phyloP scores from a whole-genome alignment of 2,888 invertebrate species.

The Acleris holmiana region DNA sequence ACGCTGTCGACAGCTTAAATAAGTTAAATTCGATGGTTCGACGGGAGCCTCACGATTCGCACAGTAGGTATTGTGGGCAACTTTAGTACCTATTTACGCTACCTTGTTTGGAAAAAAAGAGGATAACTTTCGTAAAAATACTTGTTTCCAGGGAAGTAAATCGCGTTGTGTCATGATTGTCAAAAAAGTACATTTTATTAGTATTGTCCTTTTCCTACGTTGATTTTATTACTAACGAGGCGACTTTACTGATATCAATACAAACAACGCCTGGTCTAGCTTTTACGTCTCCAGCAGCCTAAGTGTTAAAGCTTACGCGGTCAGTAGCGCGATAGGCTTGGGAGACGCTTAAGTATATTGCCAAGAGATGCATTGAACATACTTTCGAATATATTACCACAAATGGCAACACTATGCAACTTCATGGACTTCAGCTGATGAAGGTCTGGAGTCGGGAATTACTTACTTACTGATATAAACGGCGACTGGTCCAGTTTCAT shows the following conservation, averaged over 20 bases:
- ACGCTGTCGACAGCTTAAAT: slow-evolving; percentile 57
- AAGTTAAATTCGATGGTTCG: slow-evolving; percentile 57
- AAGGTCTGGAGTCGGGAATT: too few relatives aligned
- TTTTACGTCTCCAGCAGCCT: too few relatives aligned
- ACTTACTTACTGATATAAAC: slow-evolving; percentile 91
- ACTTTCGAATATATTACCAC: slow-evolving; percentile 38
- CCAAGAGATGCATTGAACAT: slow-evolving; percentile 86
- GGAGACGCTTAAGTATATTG: slow-evolving; percentile 97
- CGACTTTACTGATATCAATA: too few relatives aligned
- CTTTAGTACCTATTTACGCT: slow-evolving; percentile 57
- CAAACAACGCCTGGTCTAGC: too few relatives aligned
- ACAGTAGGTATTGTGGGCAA: slow-evolving; percentile 60
- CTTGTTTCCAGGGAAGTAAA: slow-evolving; percentile 5
- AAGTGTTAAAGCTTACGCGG: too few relatives aligned
- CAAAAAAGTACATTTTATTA: neutral
- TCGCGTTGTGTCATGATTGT: slow-evolving; percentile 11
- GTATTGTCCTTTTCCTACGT: too few relatives aligned
- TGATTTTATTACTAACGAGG: too few relatives aligned
- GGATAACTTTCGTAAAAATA: slow-evolving; percentile 33
- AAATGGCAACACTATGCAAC: too few relatives aligned
- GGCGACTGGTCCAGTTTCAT: slow-evolving; percentile 98
- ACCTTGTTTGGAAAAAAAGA: slow-evolving; percentile 54
- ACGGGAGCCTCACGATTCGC: slow-evolving; percentile 52
- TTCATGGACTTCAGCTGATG: too few relatives aligned
- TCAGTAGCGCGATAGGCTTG: slow-evolving; percentile 88